phyloP scores from a whole-genome alignment of 2,113 vertebrate species.

The Anser cygnoides region DNA sequence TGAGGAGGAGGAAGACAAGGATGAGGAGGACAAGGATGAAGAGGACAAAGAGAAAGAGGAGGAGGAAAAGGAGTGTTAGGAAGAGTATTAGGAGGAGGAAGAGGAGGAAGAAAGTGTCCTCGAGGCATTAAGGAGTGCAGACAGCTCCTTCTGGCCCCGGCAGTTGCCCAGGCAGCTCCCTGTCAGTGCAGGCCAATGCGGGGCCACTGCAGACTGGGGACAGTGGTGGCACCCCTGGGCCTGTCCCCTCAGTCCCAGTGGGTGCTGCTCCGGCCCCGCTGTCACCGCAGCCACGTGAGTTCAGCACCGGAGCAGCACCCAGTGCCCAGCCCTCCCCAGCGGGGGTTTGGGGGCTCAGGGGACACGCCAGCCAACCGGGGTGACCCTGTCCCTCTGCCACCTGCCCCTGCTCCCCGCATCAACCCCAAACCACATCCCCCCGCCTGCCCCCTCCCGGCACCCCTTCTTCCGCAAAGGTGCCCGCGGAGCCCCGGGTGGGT shows the following conservation, averaged over 20 bases:
- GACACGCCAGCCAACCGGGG: neutral
- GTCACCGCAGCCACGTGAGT: neutral
- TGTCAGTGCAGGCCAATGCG: neutral
- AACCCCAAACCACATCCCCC: neutral
- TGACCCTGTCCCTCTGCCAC: neutral
- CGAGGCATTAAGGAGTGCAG: neutral
- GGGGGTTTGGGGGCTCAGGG: rapidly evolving
- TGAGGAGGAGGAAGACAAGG: neutral
- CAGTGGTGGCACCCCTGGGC: neutral
- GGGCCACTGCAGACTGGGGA: neutral
- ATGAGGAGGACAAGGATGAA: no score
- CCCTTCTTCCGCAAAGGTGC: neutral
- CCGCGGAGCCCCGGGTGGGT: no score
- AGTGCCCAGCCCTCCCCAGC: rapidly evolving
- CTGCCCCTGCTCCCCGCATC: neutral
- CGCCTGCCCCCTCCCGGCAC: neutral
- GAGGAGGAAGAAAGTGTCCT: neutral
- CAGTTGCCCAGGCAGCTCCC: neutral
- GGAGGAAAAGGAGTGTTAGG: no score
- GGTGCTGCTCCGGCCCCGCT: rapidly evolving
- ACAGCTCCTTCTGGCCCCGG: neutral
- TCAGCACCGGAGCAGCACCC: rapidly evolving
- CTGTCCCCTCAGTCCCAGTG: rapidly evolving
- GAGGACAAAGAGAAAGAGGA: no score
- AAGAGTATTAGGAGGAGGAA: no score